Evolutionary conservation across 2,888 invertebrate genomes (phyloP).

Genomic region (Peribatodes rhomboidaria): DNA sequence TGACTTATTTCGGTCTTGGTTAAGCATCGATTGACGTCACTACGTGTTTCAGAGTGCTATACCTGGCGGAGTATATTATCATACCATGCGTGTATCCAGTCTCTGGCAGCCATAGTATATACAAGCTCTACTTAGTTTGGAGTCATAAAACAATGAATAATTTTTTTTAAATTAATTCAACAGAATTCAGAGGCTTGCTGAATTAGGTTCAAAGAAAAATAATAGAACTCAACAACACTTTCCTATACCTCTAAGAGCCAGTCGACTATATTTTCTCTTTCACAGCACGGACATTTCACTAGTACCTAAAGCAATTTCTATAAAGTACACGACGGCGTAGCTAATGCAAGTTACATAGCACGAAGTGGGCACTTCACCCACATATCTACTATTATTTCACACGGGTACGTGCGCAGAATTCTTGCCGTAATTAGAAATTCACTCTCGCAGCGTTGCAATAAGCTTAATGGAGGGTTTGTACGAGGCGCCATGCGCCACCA

Average conservation of each 20-base stretch:
- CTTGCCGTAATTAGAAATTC: conserved; percentile 59
- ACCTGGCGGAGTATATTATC: too few relatives aligned
- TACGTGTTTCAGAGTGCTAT: too few relatives aligned
- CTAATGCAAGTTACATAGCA: conserved; percentile 30
- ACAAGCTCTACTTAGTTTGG: too few relatives aligned
- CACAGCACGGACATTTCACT: neutral
- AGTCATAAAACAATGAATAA: too few relatives aligned
- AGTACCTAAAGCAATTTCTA: neutral
- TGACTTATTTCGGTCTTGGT: too few relatives aligned
- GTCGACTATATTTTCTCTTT: conserved; percentile 2
- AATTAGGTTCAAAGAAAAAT: too few relatives aligned
- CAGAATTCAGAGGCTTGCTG: too few relatives aligned
- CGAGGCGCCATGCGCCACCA: neutral
- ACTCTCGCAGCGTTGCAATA: conserved; percentile 55
- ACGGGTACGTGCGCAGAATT: conserved; percentile 50
- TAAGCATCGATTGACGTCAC: too few relatives aligned
- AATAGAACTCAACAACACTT: too few relatives aligned
- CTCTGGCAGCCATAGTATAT: too few relatives aligned
- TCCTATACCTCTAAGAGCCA: neutral
- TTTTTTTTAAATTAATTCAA: too few relatives aligned
- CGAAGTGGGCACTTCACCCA: conserved; percentile 27
- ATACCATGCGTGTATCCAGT: too few relatives aligned
- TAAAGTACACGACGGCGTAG: conserved; percentile 6
- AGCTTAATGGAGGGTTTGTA: conserved; percentile 51
- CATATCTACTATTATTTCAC: conserved; percentile 43